Conservation (phyloP, 2,797 vertebrate genomes). For the Centroberyx gerrardi region DNA sequence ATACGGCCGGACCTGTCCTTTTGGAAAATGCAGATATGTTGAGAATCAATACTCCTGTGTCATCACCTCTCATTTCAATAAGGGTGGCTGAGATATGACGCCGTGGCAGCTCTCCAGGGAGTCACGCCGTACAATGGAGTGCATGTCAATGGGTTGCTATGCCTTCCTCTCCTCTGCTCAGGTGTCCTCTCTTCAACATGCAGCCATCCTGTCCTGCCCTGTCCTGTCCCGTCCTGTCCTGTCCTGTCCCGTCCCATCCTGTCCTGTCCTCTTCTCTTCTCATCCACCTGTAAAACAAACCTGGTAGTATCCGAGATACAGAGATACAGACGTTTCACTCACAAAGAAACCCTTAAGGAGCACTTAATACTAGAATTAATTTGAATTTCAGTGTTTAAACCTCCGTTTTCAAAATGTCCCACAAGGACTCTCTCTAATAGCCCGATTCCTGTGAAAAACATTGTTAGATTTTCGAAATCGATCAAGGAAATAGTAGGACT, state of each 20-base stretch:
- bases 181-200: not conserved
- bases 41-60: slow-evolving; percentile 77
- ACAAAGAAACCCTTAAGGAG: no score
- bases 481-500: no score
- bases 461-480: no score
- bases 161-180: slow-evolving; percentile 12
- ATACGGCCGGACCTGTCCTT: slow-evolving; percentile 74
- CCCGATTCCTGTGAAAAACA: no score
- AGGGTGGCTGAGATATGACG: slow-evolving; percentile 64
- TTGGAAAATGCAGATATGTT: slow-evolving; percentile 79
- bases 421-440: no score
- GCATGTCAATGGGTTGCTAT: slow-evolving; percentile 61
- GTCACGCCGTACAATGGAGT: slow-evolving; percentile 6
- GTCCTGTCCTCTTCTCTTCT: not conserved
- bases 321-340: no score
- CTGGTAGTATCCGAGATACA: no score
- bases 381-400: no score
- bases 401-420: no score
- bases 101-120: slow-evolving; percentile 43
- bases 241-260: no score
- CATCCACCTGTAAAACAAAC: not conserved
- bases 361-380: no score
- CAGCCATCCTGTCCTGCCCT: not conserved
- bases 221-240: not conserved
- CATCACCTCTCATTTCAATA: slow-evolving; percentile 79